phyloP scores from a whole-genome alignment of 2,888 invertebrate species.

The Anticlea derivata region DNA sequence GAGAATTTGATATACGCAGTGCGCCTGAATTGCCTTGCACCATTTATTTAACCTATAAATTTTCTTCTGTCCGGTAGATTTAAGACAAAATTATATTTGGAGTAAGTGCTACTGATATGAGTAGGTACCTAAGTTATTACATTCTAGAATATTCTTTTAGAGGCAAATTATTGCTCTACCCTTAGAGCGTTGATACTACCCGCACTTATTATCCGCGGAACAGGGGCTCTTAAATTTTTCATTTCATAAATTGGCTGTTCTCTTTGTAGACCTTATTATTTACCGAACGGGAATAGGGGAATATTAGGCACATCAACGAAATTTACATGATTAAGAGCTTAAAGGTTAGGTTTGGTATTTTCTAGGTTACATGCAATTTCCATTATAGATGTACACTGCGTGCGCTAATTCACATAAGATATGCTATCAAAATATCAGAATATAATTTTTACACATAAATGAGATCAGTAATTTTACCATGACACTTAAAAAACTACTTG shows the following conservation, averaged over 20 bases:
- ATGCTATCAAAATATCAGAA: no score
- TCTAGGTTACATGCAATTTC: no score
- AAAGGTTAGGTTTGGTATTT: no score
- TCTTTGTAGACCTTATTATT: background rate
- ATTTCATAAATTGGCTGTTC: background rate
- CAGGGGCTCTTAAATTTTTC: background rate
- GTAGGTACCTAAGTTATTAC: background rate
- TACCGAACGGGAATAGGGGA: no score
- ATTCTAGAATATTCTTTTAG: conserved; percentile 1
- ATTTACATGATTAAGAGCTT: no score
- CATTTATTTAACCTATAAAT: conserved; percentile 4
- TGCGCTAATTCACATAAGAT: no score
- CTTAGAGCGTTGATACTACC: background rate
- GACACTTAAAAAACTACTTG: no score
- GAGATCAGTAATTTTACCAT: background rate
- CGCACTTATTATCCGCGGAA: background rate
- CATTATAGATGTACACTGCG: no score
- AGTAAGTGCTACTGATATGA: background rate
- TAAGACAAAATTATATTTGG: background rate
- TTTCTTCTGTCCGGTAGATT: background rate
- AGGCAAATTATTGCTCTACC: background rate
- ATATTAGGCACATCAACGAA: no score
- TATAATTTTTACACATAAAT: no score
- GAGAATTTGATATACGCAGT: conserved; percentile 19
- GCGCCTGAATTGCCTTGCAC: conserved; percentile 11